Percentiles rank a stretch among this genome's conserved stretches.
phyloP scores from a whole-genome alignment of 2,113 vertebrate genomes.

The Morone saxatilis region DNA sequence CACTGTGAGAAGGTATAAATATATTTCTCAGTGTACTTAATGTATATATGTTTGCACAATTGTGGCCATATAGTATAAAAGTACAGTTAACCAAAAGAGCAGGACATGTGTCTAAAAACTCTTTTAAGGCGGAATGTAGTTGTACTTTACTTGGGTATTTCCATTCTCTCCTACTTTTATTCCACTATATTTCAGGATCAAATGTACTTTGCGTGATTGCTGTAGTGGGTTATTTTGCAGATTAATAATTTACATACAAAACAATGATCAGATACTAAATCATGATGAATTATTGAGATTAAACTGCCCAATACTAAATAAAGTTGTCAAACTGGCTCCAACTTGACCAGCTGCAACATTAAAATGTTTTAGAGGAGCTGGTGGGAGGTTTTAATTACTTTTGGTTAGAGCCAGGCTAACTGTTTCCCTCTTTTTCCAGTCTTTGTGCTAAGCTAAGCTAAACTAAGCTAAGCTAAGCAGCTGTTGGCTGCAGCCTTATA shows the following conservation, averaged over 20 bases:
- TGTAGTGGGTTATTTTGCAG: neutral
- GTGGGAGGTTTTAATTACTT: too few species aligned
- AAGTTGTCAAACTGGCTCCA: neutral
- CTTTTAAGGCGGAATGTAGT: neutral
- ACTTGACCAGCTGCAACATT: neutral
- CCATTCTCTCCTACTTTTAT: neutral
- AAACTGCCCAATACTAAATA: neutral
- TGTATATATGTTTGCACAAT: neutral
- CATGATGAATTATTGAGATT: neutral
- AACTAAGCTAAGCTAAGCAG: conserved; percentile 8
- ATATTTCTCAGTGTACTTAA: neutral
- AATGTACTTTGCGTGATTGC: neutral
- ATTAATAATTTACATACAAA: neutral
- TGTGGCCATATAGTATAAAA: neutral
- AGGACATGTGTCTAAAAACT: neutral
- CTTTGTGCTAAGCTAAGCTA: conserved; percentile 2
- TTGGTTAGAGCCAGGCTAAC: neutral
- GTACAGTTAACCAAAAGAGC: neutral
- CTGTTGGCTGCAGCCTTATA: neutral
- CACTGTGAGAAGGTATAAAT: neutral
- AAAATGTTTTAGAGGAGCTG: neutral
- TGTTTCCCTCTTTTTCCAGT: neutral
- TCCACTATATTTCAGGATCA: neutral
- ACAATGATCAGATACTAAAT: neutral
- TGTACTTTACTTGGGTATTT: neutral